Base-by-base conservation (phyloP, 2,113 vertebrate species). In the Pimephales promelas region DNA sequence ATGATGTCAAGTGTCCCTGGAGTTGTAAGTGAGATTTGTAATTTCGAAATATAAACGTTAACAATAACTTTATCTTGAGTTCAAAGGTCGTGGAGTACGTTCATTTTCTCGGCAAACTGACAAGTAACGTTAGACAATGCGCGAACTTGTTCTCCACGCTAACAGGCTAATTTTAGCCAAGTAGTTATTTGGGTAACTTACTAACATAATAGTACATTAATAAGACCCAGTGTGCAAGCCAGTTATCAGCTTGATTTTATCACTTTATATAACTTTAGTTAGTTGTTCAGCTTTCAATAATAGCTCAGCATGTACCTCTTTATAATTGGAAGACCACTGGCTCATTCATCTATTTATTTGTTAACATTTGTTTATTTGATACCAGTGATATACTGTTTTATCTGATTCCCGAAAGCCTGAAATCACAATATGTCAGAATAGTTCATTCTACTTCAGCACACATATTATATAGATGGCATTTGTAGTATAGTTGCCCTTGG, bases 121-220 rank as follows among this genome's bases (percentile, higher is more conserved):
- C 14, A 20, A 52, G n/a, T 72, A 28, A 28, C 28, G 28, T 28
- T 28, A 73, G 14, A 34, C 16, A 75, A 34, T 10, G 45, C 10
- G 26, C 2, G 18, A 18, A 59, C 52, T 61, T 26, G 36, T 43
- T 4, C 10, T 26, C 31, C 31, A 76, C 52, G 28, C 54, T 78
- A 78, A 78, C 34, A 61, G 54, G 75, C 75, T 61, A 78, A 61
- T 59, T 3, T 59, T 78, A 59, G 34, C 54, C 1, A 24, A 57
- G 75, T 40, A 59, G 34, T 78, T 31, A 78, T 78, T 78, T 40
- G 24, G n/a, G n/a, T n/a, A n/a, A n/a, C n/a, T 59, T 78, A 24
- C 10, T 43, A 59, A 59, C 20, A 56, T 40, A 24, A 4, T 28
- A 56, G 28, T 22, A 26, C 1, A 45, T 28, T 16, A 52, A 24